Evolutionary conservation across 2,888 invertebrate genomes (phyloP).

Genomic region (Poecilus cupreus): DNA sequence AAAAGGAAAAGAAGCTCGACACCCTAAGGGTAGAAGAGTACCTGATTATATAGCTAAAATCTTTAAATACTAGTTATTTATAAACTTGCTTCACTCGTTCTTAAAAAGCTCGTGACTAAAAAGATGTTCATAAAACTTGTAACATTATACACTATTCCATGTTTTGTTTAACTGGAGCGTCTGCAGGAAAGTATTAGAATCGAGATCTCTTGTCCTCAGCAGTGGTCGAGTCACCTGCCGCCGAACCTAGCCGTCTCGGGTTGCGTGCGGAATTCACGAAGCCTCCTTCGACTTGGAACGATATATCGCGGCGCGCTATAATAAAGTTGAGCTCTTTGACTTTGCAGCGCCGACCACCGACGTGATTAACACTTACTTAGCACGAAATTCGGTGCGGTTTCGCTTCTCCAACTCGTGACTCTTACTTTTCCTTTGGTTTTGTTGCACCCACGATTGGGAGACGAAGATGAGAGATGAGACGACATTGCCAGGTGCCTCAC

Average conservation of each 20-base stretch:
- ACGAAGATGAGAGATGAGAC: background rate
- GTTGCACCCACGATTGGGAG: slow-evolving; percentile 1
- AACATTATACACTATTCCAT: no score
- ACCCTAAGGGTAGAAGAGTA: no score
- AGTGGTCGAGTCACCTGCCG: background rate
- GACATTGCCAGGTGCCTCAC: background rate
- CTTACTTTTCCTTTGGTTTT: background rate
- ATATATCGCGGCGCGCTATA: slow-evolving; percentile 19
- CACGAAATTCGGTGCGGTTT: slow-evolving; percentile 39
- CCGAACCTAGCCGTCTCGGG: background rate
- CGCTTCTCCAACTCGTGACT: background rate
- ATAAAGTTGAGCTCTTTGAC: slow-evolving; percentile 36
- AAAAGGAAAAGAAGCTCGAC: no score
- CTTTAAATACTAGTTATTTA: no score
- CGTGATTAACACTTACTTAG: slow-evolving; percentile 54
- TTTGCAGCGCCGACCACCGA: slow-evolving; percentile 17
- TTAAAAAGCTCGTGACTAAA: no score
- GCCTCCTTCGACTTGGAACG: background rate
- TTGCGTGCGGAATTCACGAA: slow-evolving; percentile 19
- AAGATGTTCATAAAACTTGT: no score
- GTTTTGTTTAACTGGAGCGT: no score
- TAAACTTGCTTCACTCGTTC: no score
- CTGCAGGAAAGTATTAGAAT: no score
- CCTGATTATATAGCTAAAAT: no score
- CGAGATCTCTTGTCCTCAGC: no score